Conservation (phyloP, 2,113 vertebrate species). For the Columba livia region DNA sequence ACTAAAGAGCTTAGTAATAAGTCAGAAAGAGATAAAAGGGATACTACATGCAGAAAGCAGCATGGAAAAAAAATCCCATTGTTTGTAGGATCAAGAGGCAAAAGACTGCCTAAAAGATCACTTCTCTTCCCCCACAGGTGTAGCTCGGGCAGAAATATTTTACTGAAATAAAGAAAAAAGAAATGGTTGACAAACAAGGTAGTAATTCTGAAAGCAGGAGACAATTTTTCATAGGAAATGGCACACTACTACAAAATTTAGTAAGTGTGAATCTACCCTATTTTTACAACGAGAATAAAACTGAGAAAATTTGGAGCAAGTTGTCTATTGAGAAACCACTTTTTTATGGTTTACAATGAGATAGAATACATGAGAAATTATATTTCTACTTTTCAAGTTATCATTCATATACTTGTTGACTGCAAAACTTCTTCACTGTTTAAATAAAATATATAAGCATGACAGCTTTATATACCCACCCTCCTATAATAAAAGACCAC, state of each 20-base stretch:
- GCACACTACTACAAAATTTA: neutral
- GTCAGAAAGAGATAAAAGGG: slow-evolving; percentile 2
- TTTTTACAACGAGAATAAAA: neutral
- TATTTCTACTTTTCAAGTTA: neutral
- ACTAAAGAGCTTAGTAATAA: neutral
- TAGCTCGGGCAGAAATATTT: neutral
- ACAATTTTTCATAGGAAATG: neutral
- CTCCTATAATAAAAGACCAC: slow-evolving; percentile 39
- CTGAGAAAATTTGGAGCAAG: neutral
- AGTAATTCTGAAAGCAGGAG: slow-evolving; percentile 1
- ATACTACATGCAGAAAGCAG: neutral
- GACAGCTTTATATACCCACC: neutral
- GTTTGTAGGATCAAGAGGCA: slow-evolving; percentile 2
- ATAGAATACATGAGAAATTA: neutral
- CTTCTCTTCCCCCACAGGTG: neutral
- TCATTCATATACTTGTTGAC: neutral
- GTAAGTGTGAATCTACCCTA: neutral
- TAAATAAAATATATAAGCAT: neutral
- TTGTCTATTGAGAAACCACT: neutral
- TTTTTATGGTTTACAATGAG: neutral
- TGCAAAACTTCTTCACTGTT: neutral
- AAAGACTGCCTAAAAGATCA: slow-evolving; percentile 11
- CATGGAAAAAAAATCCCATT: slow-evolving; percentile 3
- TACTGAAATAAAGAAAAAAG: slow-evolving; percentile 20
- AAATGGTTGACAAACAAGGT: neutral